A percentile compares a stretch with the other conserved stretches of the same genome.
Conservation (phyloP, 2,888 invertebrate genomes). For the Lycophotia porphyrea region DNA sequence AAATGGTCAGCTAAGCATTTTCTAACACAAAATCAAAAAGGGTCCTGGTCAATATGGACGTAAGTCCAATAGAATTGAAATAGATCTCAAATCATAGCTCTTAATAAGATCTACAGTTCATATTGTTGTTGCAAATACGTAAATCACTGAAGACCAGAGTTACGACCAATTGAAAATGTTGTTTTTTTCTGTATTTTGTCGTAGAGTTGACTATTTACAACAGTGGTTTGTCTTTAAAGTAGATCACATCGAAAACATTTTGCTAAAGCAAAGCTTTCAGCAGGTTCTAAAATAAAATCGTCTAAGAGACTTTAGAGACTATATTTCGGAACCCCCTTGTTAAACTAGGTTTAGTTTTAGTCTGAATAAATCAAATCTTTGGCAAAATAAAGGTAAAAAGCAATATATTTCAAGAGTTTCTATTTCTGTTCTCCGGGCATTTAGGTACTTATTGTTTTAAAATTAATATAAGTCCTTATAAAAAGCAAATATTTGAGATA, state of each 20-base stretch:
- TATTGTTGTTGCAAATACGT: background rate
- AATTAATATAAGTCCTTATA: background rate
- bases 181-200: background rate
- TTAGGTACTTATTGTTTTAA: too few species aligned
- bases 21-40: background rate
- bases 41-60: background rate
- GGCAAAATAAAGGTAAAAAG: background rate
- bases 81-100: background rate
- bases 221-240: background rate
- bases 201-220: background rate
- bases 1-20: background rate
- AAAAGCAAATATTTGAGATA: background rate
- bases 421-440: background rate
- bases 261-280: too few species aligned
- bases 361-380: background rate
- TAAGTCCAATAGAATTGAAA: background rate
- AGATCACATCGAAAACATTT: background rate
- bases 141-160: background rate
- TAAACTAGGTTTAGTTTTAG: background rate
- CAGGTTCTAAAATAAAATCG: background rate
- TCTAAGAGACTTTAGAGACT: background rate
- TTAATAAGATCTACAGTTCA: too few species aligned
- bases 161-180: background rate
- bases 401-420: background rate
- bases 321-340: background rate